These are phyloP conservation scores for Drosophila serrata DNA, from an alignment of 1,140 invertebrate genomes.

Conservation along the genomic window DNA sequence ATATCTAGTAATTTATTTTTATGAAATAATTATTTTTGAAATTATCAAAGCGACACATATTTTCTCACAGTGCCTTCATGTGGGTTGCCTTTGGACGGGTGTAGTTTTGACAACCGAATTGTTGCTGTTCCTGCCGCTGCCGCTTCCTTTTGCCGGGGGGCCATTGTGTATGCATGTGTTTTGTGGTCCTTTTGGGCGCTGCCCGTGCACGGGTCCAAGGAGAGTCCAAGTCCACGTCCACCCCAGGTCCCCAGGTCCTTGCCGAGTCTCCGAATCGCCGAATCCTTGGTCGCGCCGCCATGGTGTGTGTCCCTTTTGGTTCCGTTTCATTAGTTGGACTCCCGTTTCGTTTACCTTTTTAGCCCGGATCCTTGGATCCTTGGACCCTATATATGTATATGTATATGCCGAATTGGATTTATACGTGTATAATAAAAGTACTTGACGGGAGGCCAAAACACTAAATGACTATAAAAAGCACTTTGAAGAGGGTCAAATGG, in stretches of 20 bases:
- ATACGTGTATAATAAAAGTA: conserved; percentile 84
- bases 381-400: conserved; percentile 44
- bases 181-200: conserved; percentile 71
- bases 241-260: conserved; percentile 5
- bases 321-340: conserved; percentile 81
- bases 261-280: background rate
- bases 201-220: conserved; percentile 49
- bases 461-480: conserved; percentile 85
- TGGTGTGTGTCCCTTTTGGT: conserved; percentile 37
- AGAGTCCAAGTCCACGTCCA: conserved; percentile 9
- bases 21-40: too few species aligned
- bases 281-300: background rate
- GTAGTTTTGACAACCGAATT: conserved; percentile 81
- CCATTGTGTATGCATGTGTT: conserved; percentile 62
- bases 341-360: conserved; percentile 60
- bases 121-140: conserved; percentile 24
- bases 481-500: conserved; percentile 86
- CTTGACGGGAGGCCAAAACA: conserved; percentile 83
- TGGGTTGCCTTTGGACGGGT: conserved; percentile 58
- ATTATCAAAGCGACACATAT: background rate
- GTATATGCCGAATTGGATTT: conserved; percentile 81
- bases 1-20: too few species aligned
- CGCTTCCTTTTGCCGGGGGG: conserved; percentile 1
- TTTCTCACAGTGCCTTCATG: conserved; percentile 25
- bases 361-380: conserved; percentile 21